Evolutionary conservation across 2,888 invertebrate species (phyloP), one percentile per base, ranked within the genome.

Genomic region (Cephus runcator): DNA sequence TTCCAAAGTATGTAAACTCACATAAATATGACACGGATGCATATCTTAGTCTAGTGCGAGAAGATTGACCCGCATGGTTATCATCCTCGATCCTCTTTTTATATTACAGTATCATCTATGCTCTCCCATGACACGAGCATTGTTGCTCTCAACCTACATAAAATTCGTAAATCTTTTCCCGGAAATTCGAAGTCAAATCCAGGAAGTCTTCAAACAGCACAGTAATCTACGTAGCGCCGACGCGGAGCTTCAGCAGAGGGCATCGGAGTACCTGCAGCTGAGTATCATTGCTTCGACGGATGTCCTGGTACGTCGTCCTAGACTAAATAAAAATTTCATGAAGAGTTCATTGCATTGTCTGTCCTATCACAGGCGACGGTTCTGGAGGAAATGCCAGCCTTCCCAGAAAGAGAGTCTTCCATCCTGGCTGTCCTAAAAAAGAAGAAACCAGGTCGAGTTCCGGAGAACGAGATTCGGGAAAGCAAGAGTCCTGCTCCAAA

Each of bases 101-200:
- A 56, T 23, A 56, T 91, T 91, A 9, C 88, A 93, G 93, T 99
- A 98, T 93, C 99, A 99, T 93, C 93, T 99, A 82, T 99, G 99
- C 93, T 98, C 98, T 81, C 97, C 99, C 79, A 97, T 98, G 93
- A 99, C 99, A 6, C 95, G 99, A 87, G 99, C 99, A 83, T 94
- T 99, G 34, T 93, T 99, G 74, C 94, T 99, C 77, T 99, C 99
- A 36, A 99, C 99, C 11, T 99, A 99, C 91, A 98, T 99, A 87
- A 99, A 99, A 93, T 99, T 99, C 92, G 97, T 99, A 82, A 99
- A 99, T 93, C 94, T 99, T 76, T 99, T 99, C 92, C 99, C 99
- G 76, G 99, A 99, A 93, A 99, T 99, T 89, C 97, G 98, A 92
- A 94, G 94, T 83, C 96, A 97, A 87, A 98, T 99, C 80, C 98